Conservation (phyloP, 2,888 invertebrate species). For the Blastobasis lacticolella region DNA sequence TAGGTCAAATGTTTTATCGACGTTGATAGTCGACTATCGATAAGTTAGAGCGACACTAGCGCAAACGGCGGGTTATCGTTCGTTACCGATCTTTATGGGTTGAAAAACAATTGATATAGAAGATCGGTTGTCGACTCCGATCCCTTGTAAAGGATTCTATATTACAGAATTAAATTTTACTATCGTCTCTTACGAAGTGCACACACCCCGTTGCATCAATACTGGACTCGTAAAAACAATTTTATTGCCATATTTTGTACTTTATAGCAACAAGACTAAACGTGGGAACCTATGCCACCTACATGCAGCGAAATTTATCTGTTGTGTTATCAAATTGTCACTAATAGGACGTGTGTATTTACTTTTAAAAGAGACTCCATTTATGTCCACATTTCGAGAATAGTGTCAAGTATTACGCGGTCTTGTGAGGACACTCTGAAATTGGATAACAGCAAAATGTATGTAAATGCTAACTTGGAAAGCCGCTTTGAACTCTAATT, state of each 20-base stretch:
- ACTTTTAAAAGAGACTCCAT: no score
- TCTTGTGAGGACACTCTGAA: constrained; percentile 10
- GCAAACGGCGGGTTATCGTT: constrained; percentile 48
- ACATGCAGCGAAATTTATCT: no score
- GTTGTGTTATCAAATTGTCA: no score
- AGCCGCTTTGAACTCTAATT: constrained; percentile 40
- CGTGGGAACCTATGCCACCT: no score
- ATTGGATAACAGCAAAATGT: constrained; percentile 27
- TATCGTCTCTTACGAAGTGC: constrained; percentile 19
- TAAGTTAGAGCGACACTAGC: constrained; percentile 47
- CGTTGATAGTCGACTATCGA: constrained; percentile 41
- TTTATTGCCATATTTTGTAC: no score
- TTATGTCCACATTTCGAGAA: no score
- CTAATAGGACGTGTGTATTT: no score
- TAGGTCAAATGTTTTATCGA: constrained; percentile 60
- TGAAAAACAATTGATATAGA: constrained; percentile 47
- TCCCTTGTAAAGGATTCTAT: constrained; percentile 45
- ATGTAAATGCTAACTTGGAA: constrained; percentile 37
- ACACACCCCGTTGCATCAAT: no score
- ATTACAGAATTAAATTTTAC: constrained; percentile 53
- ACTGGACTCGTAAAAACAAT: no score
- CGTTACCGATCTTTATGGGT: constrained; percentile 54
- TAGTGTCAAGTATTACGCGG: not conserved
- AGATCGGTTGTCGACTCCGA: constrained; percentile 27
- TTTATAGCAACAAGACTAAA: no score